These are phyloP conservation scores for Leptinotarsa rubiginosa DNA, from an alignment of 2,888 invertebrate species.

Conservation along the genomic window DNA sequence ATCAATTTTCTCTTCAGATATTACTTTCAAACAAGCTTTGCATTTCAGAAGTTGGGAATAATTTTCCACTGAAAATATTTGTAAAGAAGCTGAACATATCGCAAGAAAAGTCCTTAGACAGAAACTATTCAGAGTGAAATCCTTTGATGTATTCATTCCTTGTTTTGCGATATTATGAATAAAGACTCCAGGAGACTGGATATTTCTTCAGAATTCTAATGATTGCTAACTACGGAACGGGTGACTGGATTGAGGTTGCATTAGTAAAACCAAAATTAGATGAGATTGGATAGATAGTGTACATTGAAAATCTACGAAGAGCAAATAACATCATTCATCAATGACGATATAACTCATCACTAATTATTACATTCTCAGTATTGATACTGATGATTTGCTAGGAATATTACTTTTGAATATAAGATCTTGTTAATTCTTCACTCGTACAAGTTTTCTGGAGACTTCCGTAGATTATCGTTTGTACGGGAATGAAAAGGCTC, in stretches of 20 bases:
- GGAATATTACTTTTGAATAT: no score
- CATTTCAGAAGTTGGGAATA: no score
- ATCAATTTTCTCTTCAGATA: no score
- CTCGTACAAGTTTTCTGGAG: no score
- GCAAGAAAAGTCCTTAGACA: background rate
- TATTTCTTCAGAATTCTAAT: background rate
- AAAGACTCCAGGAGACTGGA: background rate
- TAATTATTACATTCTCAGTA: no score
- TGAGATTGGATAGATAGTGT: background rate
- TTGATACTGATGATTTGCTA: no score
- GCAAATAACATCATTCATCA: background rate
- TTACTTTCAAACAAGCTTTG: no score
- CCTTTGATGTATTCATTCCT: constrained; percentile 4
- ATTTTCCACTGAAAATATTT: background rate
- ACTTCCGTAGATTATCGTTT: no score
- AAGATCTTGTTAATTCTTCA: no score
- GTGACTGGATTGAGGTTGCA: background rate
- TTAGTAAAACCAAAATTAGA: background rate
- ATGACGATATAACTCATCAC: no score
- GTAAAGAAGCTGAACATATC: background rate
- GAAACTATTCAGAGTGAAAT: background rate
- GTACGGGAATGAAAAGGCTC: no score
- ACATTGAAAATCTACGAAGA: background rate
- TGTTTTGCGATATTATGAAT: background rate
- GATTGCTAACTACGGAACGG: background rate